Base-by-base conservation (phyloP, 2,113 vertebrate genomes). In the Eptesicus fuscus region DNA sequence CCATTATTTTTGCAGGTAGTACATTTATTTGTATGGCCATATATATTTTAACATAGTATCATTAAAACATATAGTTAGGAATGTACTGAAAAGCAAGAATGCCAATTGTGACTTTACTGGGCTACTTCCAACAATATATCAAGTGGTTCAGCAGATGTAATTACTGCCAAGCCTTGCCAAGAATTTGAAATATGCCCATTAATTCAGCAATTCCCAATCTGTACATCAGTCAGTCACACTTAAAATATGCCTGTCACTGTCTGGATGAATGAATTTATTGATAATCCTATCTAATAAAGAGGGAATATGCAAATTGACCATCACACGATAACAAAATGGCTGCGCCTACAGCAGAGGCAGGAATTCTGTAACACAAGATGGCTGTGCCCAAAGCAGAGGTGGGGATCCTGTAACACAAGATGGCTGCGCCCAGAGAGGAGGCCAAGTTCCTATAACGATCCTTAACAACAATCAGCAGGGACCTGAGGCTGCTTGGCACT, bases 201-300 rank as follows among this genome's bases (percentile, higher is more conserved):
- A 98, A 98, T 98, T 98, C 97, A 97, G 96, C 96, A 98, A 98
- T 98, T 98, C 97, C 97, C 98, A 98, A 97, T 98, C 97, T 98
- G 98, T 98, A 97, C 96, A 98, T 98, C 98, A 98, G 98, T 98
- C 98, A 98, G 97, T 99, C 98, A 98, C 98, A 98, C 98, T 99
- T 99, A 98, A 98, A 98, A 98, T 98, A 98, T 98, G 98, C 98
- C 98, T 98, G 97, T 99, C 98, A 98, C 96, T 90, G 98, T 95
- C 94, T 97, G 98, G 98, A 98, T 98, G 97, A 98, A 98, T 97
- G 96, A 98, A 98, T 98, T 97, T 97, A 97, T 97, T 98, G 98
- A 98, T 98, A 98, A 98, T 51, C 17, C 17, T 51, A 51, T 51
- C 5, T 18, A 51, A 51, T 51, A 51, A 51, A 18, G 51, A 51